Base-by-base conservation (phyloP, 1,140 invertebrate genomes). In the Portunus trituberculatus region DNA sequence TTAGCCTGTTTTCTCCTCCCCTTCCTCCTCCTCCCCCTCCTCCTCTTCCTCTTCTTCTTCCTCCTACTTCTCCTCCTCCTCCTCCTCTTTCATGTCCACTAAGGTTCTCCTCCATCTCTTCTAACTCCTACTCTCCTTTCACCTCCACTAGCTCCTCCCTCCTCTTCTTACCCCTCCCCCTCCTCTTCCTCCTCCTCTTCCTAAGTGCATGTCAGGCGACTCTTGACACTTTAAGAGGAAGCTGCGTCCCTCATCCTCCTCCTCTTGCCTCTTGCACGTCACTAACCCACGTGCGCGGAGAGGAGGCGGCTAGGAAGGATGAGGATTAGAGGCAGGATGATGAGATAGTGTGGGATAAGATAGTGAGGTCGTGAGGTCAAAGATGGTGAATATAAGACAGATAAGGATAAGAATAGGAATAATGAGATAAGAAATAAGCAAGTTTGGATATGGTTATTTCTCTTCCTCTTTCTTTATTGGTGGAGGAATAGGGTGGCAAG, bases 181-280 rank as follows among this genome's bases (percentile, higher is more conserved):
- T 46, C 39, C 86, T 32, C 86, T 87, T 10, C 0, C 31, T 87
- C 86, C 39, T 87, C 31, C 86, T 32, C 39, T 32, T 46, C 86
- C 86, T 31, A 87, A 32, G 86, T 87, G 86, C 86, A 87, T 32
- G 86, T 32, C 28, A 87, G 86, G 31, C 86, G 8, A 16, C 86
- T 87, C 86, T 87, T 87, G 86, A 87, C 86, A 87, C 86, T 87
- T 87, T 87, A 87, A 87, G 86, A 87, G 86, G 86, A 46, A 87
- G 86, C 86, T 32, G 14, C 25, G 31, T 87, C 29, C 39, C 86
- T 87, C 86, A 39, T 46, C 39, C 31, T 87, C 39, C 31, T 87
- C 39, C 86, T 87, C 86, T 87, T 46, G 7, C 86, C 25, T 46
- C 39, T n/a, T 39, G 31, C 39, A 87, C 39, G 39, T 39, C 86